Conservation (phyloP, 2,113 vertebrate species). For the Pipra filicauda region DNA sequence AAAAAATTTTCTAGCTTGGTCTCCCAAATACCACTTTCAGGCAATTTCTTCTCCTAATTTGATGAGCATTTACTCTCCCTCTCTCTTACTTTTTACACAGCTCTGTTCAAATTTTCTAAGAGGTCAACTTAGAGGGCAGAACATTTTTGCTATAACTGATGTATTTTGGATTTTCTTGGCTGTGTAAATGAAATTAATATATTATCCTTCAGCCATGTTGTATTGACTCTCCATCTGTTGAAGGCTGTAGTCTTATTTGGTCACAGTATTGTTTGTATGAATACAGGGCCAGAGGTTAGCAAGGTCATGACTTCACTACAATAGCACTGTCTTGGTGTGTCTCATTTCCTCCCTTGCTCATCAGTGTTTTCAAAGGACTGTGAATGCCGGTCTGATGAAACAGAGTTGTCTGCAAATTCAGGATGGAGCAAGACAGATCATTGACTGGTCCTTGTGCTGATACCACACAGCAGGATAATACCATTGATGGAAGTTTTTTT, state of each 20-base stretch:
- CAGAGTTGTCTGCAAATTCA: not conserved
- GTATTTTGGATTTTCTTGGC: not conserved
- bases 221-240: slow-evolving; percentile 36
- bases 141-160: not conserved
- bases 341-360: not conserved
- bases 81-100: not conserved
- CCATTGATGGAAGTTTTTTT: not conserved
- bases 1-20: not conserved
- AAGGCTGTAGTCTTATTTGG: slow-evolving; percentile 11
- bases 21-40: not conserved
- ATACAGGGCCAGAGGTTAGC: not conserved
- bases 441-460: not conserved
- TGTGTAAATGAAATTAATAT: slow-evolving; percentile 30
- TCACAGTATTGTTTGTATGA: slow-evolving; percentile 22
- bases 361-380: not conserved
- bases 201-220: slow-evolving; percentile 20
- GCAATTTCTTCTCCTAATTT: slow-evolving; percentile 40
- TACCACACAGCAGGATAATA: not conserved
- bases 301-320: not conserved
- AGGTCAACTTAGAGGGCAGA: slow-evolving; percentile 43
- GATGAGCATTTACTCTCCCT: not conserved
- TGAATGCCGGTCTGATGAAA: not conserved
- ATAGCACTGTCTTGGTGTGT: not conserved
- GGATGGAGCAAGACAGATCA: not conserved
- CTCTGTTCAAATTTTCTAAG: slow-evolving; percentile 6